Evolutionary conservation across 2,888 invertebrate species (phyloP).

Genomic region (Scotopteryx bipunctaria): DNA sequence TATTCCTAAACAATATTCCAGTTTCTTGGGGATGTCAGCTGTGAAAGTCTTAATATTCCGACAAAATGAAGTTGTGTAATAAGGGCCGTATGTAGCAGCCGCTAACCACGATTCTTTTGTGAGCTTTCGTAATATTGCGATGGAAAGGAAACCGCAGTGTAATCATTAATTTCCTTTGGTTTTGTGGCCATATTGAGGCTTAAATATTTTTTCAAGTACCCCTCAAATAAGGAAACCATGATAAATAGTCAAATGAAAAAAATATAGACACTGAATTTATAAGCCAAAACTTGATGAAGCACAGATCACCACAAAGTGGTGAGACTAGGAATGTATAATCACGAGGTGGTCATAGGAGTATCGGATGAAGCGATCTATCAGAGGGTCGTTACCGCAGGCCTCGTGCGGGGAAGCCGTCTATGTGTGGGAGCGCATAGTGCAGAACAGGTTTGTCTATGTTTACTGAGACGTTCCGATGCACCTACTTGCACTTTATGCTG

Average conservation of each 20-base stretch:
- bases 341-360: conserved; percentile 59
- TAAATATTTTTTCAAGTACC: conserved; percentile 5
- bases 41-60: conserved; percentile 8
- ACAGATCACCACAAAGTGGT: conserved; percentile 40
- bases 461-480: conserved; percentile 43
- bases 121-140: conserved; percentile 40
- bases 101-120: conserved; percentile 30
- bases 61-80: conserved; percentile 19
- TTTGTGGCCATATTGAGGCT: conserved; percentile 30
- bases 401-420: conserved; percentile 68
- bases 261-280: conserved; percentile 1
- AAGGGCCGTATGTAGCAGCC: conserved; percentile 22
- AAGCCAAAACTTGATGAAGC: conserved; percentile 9
- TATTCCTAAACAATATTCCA: too few species aligned
- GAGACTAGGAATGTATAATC: conserved; percentile 53
- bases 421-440: conserved; percentile 73
- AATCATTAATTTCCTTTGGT: conserved; percentile 40
- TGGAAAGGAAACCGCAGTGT: conserved; percentile 51
- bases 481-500: conserved; percentile 48
- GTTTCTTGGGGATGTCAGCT: conserved; percentile 10
- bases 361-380: conserved; percentile 76
- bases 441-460: conserved; percentile 73
- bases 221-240: conserved; percentile 5
- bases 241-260: not conserved
- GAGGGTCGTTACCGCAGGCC: conserved; percentile 68